These are phyloP conservation scores for Amia ocellicauda DNA, from an alignment of 2,113 vertebrate species.

Conservation along the genomic window DNA sequence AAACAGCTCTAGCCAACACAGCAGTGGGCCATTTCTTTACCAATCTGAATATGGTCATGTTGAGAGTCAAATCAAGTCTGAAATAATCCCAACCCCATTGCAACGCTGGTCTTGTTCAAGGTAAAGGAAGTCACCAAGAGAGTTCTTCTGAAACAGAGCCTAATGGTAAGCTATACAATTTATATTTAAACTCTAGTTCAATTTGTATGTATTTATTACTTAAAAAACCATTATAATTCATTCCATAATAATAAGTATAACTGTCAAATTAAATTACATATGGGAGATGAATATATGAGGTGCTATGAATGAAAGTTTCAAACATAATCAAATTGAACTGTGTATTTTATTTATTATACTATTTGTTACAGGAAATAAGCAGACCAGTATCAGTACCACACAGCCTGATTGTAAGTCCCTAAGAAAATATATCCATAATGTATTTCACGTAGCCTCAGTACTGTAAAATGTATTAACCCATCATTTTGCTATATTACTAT, in stretches of 20 bases:
- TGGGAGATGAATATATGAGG: too few species aligned
- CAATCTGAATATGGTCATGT: too few species aligned
- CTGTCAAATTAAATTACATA: too few species aligned
- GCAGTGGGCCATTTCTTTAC: too few species aligned
- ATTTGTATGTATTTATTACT: neutral
- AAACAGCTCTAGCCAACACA: too few species aligned
- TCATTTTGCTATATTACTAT: too few species aligned
- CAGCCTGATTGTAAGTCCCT: neutral
- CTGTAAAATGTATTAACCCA: neutral
- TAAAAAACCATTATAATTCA: neutral
- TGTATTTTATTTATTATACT: neutral
- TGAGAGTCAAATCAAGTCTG: too few species aligned
- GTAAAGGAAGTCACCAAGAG: constrained; percentile 32
- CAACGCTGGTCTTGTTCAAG: constrained; percentile 36
- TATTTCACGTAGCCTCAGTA: neutral
- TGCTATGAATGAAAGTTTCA: too few species aligned
- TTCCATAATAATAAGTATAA: too few species aligned
- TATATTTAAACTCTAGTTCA: neutral
- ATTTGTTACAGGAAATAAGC: neutral
- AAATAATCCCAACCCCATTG: too few species aligned
- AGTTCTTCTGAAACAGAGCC: constrained; percentile 26
- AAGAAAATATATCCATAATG: constrained; percentile 30
- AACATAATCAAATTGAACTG: too few species aligned
- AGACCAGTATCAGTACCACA: neutral
- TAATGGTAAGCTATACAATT: constrained; percentile 34